Evolutionary conservation across 2,113 vertebrate genomes (phyloP).

Genomic region (Gymnorhina tibicen): DNA sequence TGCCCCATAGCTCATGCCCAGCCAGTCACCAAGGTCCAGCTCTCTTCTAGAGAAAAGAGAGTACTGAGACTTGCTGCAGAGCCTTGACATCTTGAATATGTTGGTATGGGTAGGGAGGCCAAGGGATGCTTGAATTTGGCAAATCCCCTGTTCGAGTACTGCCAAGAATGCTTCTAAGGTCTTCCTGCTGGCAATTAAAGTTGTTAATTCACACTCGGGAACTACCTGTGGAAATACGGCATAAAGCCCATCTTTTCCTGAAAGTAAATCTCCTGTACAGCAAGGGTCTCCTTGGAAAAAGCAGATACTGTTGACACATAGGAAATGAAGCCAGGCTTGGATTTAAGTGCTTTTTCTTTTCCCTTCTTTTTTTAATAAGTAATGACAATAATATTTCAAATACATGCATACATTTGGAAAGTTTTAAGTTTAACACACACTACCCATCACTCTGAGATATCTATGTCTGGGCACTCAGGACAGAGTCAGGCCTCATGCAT

Average conservation of each 20-base stretch:
- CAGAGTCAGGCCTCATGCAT: neutral
- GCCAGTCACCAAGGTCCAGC: neutral
- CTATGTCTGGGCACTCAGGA: neutral
- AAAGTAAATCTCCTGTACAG: neutral
- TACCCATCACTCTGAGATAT: neutral
- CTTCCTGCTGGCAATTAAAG: neutral
- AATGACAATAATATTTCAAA: neutral
- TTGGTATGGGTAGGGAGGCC: neutral
- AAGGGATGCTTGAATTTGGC: neutral
- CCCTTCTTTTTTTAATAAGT: neutral
- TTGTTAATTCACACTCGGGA: neutral
- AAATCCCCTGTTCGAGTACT: neutral
- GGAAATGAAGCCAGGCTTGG: neutral
- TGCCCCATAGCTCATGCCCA: neutral
- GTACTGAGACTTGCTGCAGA: neutral
- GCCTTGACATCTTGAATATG: neutral
- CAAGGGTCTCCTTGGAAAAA: neutral
- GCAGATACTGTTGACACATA: neutral
- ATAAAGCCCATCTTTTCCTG: neutral
- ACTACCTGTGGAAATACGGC: neutral
- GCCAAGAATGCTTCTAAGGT: neutral
- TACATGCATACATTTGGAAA: neutral
- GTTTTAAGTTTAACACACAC: neutral
- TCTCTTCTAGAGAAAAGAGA: neutral
- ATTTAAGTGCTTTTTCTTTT: rapidly evolving